A percentile compares a stretch with the other conserved stretches of the same genome.
Conservation (phyloP, 2,888 invertebrate species). For the Hermaeophaga mercurialis region DNA sequence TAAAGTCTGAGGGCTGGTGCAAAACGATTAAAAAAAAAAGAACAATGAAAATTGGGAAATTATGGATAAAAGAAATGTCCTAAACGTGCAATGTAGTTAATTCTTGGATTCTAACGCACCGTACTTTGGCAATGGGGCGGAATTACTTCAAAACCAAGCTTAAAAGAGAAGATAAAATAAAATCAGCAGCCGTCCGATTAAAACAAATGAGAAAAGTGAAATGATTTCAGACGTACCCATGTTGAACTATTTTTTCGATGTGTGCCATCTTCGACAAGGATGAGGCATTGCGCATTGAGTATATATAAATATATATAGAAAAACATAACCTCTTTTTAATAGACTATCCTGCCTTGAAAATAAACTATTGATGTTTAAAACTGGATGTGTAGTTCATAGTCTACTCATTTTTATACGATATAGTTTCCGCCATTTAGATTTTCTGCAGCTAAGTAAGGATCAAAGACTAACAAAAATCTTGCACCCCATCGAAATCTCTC, state of each 20-base stretch:
- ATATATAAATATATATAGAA: slow-evolving; percentile 38
- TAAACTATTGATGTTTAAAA: slow-evolving; percentile 52
- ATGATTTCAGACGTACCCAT: slow-evolving; percentile 45
- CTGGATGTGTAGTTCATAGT: slow-evolving; percentile 55
- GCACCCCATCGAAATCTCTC: no score
- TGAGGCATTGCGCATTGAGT: slow-evolving; percentile 41
- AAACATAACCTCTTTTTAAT: slow-evolving; percentile 44
- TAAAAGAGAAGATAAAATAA: slow-evolving; percentile 40
- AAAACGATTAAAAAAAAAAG: slow-evolving; percentile 19
- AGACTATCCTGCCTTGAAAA: slow-evolving; percentile 56
- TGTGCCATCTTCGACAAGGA: slow-evolving; percentile 49
- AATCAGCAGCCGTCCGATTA: slow-evolving; percentile 53
- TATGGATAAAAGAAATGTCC: slow-evolving; percentile 32
- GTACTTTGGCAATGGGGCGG: slow-evolving; percentile 39
- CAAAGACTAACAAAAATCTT: slow-evolving; percentile 6
- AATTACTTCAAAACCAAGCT: slow-evolving; percentile 43
- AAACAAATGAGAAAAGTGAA: slow-evolving; percentile 42
- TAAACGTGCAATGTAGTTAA: slow-evolving; percentile 51
- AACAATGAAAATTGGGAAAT: slow-evolving; percentile 6
- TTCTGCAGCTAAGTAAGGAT: slow-evolving; percentile 50
- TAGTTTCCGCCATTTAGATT: slow-evolving; percentile 51
- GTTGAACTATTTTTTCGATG: slow-evolving; percentile 44
- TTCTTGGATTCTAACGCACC: slow-evolving; percentile 35
- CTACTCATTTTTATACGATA: slow-evolving; percentile 58
- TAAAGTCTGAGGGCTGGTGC: slow-evolving; percentile 56